These are phyloP conservation scores for Embidobia sp. DNA, from an alignment of 2,888 invertebrate genomes.

Conservation along the genomic window DNA sequence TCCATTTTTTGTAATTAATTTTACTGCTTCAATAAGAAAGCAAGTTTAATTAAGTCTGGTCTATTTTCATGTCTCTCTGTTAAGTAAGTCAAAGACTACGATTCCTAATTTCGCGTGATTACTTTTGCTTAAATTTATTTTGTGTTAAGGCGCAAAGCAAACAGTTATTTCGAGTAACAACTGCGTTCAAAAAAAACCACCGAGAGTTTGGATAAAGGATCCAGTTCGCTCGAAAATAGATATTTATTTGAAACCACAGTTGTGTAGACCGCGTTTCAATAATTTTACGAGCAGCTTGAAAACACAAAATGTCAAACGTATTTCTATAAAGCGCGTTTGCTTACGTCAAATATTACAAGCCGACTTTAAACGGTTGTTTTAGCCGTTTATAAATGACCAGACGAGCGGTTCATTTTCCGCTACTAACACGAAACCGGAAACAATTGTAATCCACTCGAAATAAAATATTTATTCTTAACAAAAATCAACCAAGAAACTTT, in stretches of 20 bases:
- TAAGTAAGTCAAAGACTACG: too few relatives aligned
- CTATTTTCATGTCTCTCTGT: too few relatives aligned
- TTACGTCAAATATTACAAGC: slow-evolving; percentile 37
- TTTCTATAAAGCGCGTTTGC: slow-evolving; percentile 42
- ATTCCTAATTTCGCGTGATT: slow-evolving; percentile 7
- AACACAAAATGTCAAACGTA: slow-evolving; percentile 32
- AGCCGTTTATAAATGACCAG: slow-evolving; percentile 11
- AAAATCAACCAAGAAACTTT: too few relatives aligned
- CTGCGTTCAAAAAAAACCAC: slow-evolving; percentile 13
- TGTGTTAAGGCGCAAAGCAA: slow-evolving; percentile 18
- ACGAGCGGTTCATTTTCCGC: slow-evolving; percentile 12
- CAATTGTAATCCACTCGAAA: slow-evolving; percentile 4
- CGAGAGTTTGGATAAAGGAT: slow-evolving; percentile 27
- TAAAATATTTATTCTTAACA: background rate
- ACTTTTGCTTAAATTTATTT: slow-evolving; percentile 10
- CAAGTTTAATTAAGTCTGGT: slow-evolving; percentile 13
- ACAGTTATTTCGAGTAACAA: slow-evolving; percentile 38
- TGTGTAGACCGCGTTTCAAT: slow-evolving; percentile 10
- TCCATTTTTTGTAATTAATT: too few relatives aligned
- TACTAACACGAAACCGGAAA: background rate
- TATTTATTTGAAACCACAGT: slow-evolving; percentile 39
- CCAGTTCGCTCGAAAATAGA: slow-evolving; percentile 16
- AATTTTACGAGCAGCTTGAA: slow-evolving; percentile 24
- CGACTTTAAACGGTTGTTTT: slow-evolving; percentile 30
- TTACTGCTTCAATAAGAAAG: too few relatives aligned